These are phyloP conservation scores for Coelogynopora nodosa DNA, from an alignment of 2,888 invertebrate species.

Conservation along the genomic window DNA sequence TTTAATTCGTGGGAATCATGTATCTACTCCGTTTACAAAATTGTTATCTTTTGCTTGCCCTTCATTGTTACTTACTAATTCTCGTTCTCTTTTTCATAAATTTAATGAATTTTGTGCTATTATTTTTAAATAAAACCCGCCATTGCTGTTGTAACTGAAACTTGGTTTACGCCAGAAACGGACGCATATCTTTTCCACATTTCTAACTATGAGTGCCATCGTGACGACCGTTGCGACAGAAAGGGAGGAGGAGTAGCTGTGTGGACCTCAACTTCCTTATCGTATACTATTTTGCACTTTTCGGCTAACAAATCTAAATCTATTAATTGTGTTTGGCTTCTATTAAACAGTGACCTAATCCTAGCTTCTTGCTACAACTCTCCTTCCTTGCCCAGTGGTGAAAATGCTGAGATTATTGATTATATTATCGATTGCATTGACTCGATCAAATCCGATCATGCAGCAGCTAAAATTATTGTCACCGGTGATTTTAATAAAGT, in stretches of 20 bases:
- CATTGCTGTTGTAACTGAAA: not conserved
- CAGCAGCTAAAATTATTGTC: constrained; percentile 11
- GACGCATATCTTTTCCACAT: not conserved
- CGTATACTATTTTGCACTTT: constrained; percentile 6
- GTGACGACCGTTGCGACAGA: not conserved
- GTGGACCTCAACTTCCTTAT: constrained; percentile 19
- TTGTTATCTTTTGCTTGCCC: not conserved
- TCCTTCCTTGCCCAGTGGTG: not conserved
- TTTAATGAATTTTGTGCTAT: not conserved
- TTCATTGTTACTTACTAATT: not conserved
- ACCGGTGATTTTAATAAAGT: constrained; percentile 29
- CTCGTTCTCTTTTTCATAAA: not conserved
- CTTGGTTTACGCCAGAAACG: not conserved
- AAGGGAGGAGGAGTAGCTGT: not conserved
- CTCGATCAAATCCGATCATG: not conserved
- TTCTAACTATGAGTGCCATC: not conserved
- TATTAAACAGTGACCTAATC: constrained; percentile 16
- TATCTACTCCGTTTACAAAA: not conserved
- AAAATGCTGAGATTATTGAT: constrained; percentile 3
- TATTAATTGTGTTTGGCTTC: constrained; percentile 24
- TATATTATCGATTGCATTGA: constrained; percentile 28
- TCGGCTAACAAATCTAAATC: constrained; percentile 19
- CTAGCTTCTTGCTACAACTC: not conserved
- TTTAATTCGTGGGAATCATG: not conserved
- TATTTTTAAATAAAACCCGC: not conserved